A percentile compares a stretch with the other conserved stretches of the same genome.
Evolutionary conservation across 2,888 invertebrate species (phyloP).

Genomic region (Platerodrilus igneus): DNA sequence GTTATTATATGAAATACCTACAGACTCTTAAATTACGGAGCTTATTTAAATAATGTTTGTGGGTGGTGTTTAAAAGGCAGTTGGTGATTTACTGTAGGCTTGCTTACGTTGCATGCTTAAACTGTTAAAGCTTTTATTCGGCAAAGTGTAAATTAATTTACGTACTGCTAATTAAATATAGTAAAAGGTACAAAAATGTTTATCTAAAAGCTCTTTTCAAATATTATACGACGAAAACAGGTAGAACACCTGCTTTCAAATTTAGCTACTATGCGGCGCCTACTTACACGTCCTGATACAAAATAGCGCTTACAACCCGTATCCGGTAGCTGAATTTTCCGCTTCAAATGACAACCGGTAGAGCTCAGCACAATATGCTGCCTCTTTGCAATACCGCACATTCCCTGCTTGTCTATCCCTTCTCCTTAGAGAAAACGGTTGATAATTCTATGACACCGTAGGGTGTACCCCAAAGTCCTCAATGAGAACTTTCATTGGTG

Average conservation of each 20-base stretch:
- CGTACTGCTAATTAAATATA: no score
- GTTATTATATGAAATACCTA: no score
- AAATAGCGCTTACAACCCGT: constrained; percentile 30
- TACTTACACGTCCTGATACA: constrained; percentile 23
- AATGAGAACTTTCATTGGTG: constrained; percentile 32
- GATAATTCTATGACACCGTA: constrained; percentile 33
- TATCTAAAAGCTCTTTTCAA: no score
- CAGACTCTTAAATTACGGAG: no score
- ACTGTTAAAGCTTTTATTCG: no score
- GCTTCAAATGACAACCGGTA: constrained; percentile 37
- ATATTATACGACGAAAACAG: no score
- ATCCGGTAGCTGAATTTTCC: constrained; percentile 25
- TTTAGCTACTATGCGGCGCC: constrained; percentile 35
- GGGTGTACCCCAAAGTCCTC: constrained; percentile 34
- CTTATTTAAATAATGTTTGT: no score
- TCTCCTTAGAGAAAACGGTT: constrained; percentile 27
- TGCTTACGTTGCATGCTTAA: no score
- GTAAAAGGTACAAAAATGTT: no score
- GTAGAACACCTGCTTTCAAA: constrained; percentile 21
- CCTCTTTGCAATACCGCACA: constrained; percentile 26
- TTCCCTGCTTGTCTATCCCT: constrained; percentile 31
- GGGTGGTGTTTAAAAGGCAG: no score
- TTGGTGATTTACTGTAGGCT: no score
- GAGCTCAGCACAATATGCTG: constrained; percentile 41
- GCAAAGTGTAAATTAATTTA: no score